Conservation (phyloP, 2,797 vertebrate species). For the Poeciliopsis presidionis region DNA sequence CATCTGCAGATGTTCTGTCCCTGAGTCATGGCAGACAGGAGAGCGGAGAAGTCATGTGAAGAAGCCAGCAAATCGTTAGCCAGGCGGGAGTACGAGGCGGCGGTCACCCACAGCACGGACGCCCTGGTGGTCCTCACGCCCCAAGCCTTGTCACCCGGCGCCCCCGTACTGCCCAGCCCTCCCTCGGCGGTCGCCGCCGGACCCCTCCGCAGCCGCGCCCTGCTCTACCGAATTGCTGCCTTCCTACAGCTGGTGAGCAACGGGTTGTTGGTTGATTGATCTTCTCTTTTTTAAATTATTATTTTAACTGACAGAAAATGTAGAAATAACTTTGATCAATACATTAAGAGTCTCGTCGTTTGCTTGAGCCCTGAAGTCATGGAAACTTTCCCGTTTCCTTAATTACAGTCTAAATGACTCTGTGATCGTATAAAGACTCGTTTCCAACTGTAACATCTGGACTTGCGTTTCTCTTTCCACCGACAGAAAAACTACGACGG, state of each 20-base stretch:
- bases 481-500: conserved; percentile 98
- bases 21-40: conserved; percentile 99
- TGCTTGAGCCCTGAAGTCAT: background rate
- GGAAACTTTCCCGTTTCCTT: background rate
- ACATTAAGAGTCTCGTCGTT: background rate
- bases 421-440: background rate
- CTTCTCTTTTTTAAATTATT: background rate
- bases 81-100: conserved; percentile 94
- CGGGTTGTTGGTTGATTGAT: background rate
- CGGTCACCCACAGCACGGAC: conserved; percentile 94
- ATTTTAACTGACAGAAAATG: background rate
- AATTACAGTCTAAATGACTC: background rate
- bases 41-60: conserved; percentile 99
- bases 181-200: conserved; percentile 62
- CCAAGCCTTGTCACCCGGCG: conserved; percentile 79
- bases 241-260: conserved; percentile 94
- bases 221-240: conserved; percentile 95
- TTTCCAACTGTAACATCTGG: conserved; percentile 37
- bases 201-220: conserved; percentile 90
- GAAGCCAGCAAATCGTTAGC: conserved; percentile 96
- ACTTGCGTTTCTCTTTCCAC: conserved; percentile 12
- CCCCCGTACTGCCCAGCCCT: conserved; percentile 79
- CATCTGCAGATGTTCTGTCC: conserved; percentile 90
- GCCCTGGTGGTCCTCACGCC: conserved; percentile 91
- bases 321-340: background rate